A percentile compares a stretch with the other conserved stretches of the same genome.
Conservation (phyloP, 1,140 invertebrate genomes). For the Cydia pomonella region DNA sequence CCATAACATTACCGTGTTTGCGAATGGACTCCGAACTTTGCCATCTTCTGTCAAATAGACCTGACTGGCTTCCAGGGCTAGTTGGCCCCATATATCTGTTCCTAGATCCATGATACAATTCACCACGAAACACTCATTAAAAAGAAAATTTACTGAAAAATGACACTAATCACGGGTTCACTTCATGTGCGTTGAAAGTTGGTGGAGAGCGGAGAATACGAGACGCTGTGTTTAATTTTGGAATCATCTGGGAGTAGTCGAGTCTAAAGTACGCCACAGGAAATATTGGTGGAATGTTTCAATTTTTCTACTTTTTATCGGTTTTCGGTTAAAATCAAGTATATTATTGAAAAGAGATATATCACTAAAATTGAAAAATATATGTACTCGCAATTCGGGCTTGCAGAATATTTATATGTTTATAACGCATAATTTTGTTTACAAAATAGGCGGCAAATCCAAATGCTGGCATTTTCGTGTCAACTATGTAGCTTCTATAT, state of each 20-base stretch:
- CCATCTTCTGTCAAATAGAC: constrained; percentile 91
- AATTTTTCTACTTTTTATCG: constrained; percentile 39
- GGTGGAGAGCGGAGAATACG: constrained; percentile 59
- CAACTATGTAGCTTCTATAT: background rate
- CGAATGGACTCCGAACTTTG: constrained; percentile 88
- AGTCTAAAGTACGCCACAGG: constrained; percentile 35
- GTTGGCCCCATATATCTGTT: constrained; percentile 89
- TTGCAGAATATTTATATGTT: background rate
- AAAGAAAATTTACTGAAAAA: constrained; percentile 43
- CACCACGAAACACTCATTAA: constrained; percentile 47
- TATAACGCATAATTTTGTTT: background rate
- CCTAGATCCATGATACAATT: constrained; percentile 81
- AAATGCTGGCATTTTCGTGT: background rate
- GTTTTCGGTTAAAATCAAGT: background rate
- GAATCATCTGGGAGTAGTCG: constrained; percentile 64
- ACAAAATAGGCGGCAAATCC: background rate
- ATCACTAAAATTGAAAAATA: background rate
- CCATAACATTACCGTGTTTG: constrained; percentile 86
- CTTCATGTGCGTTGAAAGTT: constrained; percentile 59
- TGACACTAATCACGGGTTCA: constrained; percentile 49
- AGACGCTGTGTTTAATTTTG: constrained; percentile 76
- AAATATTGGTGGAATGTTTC: constrained; percentile 55
- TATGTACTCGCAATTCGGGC: background rate
- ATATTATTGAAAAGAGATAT: background rate
- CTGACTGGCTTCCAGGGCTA: constrained; percentile 90